Evolutionary conservation across 2,888 invertebrate species (phyloP).

Genomic region (Oxyscelio sp.): DNA sequence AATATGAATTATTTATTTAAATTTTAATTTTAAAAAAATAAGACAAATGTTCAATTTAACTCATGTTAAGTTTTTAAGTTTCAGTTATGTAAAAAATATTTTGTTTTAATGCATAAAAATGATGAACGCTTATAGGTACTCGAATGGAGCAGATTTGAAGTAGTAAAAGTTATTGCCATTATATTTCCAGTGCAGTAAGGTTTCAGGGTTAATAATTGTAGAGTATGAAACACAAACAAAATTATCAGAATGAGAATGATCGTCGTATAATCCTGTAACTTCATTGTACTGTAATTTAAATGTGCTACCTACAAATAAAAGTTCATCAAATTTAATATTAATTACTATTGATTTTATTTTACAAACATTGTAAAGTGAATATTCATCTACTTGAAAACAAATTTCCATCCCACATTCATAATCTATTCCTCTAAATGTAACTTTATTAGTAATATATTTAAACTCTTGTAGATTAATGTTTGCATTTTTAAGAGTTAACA

Average conservation of each 20-base stretch:
- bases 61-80: too few relatives aligned
- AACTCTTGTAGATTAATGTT: slow-evolving; percentile 22
- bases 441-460: slow-evolving; percentile 15
- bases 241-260: slow-evolving; percentile 33
- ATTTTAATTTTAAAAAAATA: too few relatives aligned
- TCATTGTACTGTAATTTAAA: slow-evolving; percentile 39
- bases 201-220: slow-evolving; percentile 24
- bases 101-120: too few relatives aligned
- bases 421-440: slow-evolving; percentile 23
- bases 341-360: slow-evolving; percentile 20
- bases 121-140: too few relatives aligned
- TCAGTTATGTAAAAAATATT: too few relatives aligned
- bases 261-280: slow-evolving; percentile 29
- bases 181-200: slow-evolving; percentile 15
- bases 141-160: slow-evolving; percentile 45
- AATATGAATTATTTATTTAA: background rate
- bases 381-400: slow-evolving; percentile 23
- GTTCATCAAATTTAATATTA: slow-evolving; percentile 24
- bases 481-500: slow-evolving; percentile 24
- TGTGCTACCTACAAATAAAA: slow-evolving; percentile 27
- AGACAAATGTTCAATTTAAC: too few relatives aligned
- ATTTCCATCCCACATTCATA: slow-evolving; percentile 33
- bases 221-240: slow-evolving; percentile 28
- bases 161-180: background rate
- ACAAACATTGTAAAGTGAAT: slow-evolving; percentile 35